phyloP scores from a whole-genome alignment of 2,888 invertebrate species.

The Phania funesta region DNA sequence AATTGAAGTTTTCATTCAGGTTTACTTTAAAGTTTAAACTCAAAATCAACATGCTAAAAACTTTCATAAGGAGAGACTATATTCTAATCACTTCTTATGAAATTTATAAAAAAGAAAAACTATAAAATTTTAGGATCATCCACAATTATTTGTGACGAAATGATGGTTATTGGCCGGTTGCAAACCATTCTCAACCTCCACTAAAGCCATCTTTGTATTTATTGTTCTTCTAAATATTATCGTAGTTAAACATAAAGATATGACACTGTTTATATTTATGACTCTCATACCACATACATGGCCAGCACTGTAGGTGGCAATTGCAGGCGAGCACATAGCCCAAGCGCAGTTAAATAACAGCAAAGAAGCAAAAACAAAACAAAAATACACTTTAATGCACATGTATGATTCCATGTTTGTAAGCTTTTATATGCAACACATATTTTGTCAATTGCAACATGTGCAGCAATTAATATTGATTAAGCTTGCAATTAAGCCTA shows the following conservation, averaged over 20 bases:
- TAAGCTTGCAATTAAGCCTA: conserved; percentile 66
- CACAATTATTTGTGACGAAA: neutral
- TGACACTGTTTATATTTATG: conserved; percentile 54
- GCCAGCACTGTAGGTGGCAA: conserved; percentile 54
- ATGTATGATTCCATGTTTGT: conserved; percentile 11
- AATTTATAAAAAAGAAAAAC: neutral
- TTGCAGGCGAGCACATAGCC: neutral
- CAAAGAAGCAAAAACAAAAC: neutral
- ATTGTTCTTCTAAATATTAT: conserved; percentile 37
- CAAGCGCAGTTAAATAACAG: conserved; percentile 24
- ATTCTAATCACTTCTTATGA: neutral
- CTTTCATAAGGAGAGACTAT: too few species aligned
- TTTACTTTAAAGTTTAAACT: too few species aligned
- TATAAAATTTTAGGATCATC: neutral
- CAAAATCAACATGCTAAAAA: too few species aligned
- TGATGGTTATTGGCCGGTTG: neutral
- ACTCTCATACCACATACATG: conserved; percentile 38
- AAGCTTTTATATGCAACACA: conserved; percentile 30
- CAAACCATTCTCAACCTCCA: conserved; percentile 10
- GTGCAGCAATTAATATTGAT: conserved; percentile 69
- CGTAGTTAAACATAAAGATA: conserved; percentile 44
- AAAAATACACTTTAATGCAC: neutral
- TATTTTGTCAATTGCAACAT: conserved; percentile 68
- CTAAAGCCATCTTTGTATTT: conserved; percentile 37
- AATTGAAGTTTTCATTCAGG: too few species aligned